These are phyloP conservation scores for Araneus ventricosus DNA, from an alignment of 1,140 invertebrate genomes.

Conservation along the genomic window DNA sequence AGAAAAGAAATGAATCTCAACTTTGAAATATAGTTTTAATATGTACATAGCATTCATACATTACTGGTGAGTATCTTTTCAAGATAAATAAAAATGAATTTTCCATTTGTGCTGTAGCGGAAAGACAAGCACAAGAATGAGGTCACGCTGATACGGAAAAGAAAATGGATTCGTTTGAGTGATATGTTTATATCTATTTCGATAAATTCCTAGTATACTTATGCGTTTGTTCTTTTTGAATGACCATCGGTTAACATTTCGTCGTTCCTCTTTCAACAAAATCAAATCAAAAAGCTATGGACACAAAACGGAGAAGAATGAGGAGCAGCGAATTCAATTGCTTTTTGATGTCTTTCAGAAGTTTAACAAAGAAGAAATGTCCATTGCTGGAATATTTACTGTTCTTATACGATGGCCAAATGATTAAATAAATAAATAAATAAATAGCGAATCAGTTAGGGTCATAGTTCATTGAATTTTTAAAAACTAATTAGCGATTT, in stretches of 20 bases:
- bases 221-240: background rate
- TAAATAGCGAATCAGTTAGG: too few relatives aligned
- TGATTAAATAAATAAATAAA: too few relatives aligned
- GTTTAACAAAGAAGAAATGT: background rate
- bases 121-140: background rate
- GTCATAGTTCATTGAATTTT: too few relatives aligned
- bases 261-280: background rate
- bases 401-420: too few relatives aligned
- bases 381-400: too few relatives aligned
- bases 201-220: background rate
- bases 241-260: background rate
- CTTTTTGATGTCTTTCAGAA: conserved; percentile 11
- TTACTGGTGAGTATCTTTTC: background rate
- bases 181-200: background rate
- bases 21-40: background rate
- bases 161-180: background rate
- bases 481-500: too few relatives aligned
- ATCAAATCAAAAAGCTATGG: conserved; percentile 4
- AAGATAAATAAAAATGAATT: background rate
- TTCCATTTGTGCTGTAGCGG: background rate
- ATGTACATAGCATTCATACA: background rate
- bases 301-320: background rate
- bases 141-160: background rate
- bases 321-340: background rate
- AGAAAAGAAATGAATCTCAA: too few relatives aligned